A percentile compares a stretch with the other conserved stretches of the same genome.
Evolutionary conservation across 2,797 vertebrate species (phyloP).

Genomic region (Scleropages formosus): DNA sequence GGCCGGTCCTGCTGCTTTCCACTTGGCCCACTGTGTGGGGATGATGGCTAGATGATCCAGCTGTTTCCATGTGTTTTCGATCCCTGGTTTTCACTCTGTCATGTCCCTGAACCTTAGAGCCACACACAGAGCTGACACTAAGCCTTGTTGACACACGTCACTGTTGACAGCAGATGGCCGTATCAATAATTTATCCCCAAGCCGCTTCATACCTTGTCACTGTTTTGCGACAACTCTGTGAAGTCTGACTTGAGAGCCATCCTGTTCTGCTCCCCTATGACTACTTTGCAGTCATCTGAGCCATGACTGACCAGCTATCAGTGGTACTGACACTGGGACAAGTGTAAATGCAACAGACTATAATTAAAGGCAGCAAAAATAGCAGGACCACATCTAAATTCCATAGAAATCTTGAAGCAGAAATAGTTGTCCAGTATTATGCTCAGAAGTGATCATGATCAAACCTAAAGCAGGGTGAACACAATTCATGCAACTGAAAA

Average conservation of each 20-base stretch:
- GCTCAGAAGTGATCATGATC: too few species aligned
- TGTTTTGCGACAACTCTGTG: constrained; percentile 13
- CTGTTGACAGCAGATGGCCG: constrained; percentile 70
- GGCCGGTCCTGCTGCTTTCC: not conserved
- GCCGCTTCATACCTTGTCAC: constrained; percentile 68
- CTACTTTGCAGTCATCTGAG: not conserved
- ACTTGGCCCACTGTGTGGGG: not conserved
- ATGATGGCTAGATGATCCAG: not conserved
- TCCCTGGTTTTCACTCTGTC: constrained; percentile 35
- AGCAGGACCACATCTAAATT: not conserved
- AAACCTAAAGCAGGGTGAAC: too few species aligned
- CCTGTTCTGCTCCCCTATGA: not conserved
- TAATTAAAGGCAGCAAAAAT: not conserved
- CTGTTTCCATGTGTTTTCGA: constrained; percentile 8
- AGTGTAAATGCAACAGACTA: not conserved
- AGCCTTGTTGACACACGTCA: constrained; percentile 65
- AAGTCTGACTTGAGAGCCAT: not conserved
- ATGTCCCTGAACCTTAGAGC: constrained; percentile 27
- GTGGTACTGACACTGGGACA: not conserved
- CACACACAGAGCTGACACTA: constrained; percentile 52
- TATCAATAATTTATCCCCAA: constrained; percentile 72
- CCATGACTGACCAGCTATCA: not conserved
- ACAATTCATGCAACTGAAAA: too few species aligned
- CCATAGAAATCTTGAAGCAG: not conserved
- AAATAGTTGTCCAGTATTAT: not conserved